Percentiles rank a stretch among this genome's conserved stretches.
These are phyloP conservation scores for Cheilosia soror DNA, from an alignment of 2,888 invertebrate genomes.

Conservation along the genomic window DNA sequence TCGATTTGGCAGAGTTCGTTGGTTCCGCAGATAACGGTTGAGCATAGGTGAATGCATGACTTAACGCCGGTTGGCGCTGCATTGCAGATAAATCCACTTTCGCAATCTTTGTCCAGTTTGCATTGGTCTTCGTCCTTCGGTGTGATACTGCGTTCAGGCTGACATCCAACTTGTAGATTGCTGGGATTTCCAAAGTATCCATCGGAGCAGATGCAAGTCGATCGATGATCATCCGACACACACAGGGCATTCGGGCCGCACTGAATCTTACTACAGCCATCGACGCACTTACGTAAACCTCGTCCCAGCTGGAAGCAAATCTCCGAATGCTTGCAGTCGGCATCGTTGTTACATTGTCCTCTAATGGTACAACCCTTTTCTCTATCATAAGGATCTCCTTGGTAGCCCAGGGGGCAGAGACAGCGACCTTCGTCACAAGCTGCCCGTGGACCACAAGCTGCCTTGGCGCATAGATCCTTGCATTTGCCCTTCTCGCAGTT, in stretches of 20 bases:
- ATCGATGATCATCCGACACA: conserved; percentile 92
- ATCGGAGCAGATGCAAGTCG: conserved; percentile 93
- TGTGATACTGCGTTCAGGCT: conserved; percentile 87
- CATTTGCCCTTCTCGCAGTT: conserved; percentile 90
- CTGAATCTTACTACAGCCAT: conserved; percentile 93
- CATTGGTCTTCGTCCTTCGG: conserved; percentile 86
- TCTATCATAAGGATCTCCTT: conserved; percentile 90
- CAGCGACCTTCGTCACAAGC: conserved; percentile 92
- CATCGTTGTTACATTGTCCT: conserved; percentile 91
- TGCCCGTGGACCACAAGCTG: conserved; percentile 92
- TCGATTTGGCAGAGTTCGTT: conserved; percentile 92
- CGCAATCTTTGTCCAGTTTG: conserved; percentile 89
- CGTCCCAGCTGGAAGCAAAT: conserved; percentile 94
- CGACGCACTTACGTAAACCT: conserved; percentile 92
- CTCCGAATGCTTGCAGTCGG: conserved; percentile 92
- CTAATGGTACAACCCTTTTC: conserved; percentile 89
- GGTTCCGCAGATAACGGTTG: conserved; percentile 91
- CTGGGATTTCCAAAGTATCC: conserved; percentile 93
- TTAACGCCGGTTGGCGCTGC: conserved; percentile 86
- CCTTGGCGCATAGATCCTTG: conserved; percentile 90
- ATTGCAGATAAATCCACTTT: conserved; percentile 88
- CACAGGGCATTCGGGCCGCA: conserved; percentile 96
- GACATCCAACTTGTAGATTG: conserved; percentile 91
- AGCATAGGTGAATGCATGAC: conserved; percentile 91
- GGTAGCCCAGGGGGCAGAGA: conserved; percentile 90